phyloP scores from a whole-genome alignment of 1,140 invertebrate species.

The Periplaneta americana region DNA sequence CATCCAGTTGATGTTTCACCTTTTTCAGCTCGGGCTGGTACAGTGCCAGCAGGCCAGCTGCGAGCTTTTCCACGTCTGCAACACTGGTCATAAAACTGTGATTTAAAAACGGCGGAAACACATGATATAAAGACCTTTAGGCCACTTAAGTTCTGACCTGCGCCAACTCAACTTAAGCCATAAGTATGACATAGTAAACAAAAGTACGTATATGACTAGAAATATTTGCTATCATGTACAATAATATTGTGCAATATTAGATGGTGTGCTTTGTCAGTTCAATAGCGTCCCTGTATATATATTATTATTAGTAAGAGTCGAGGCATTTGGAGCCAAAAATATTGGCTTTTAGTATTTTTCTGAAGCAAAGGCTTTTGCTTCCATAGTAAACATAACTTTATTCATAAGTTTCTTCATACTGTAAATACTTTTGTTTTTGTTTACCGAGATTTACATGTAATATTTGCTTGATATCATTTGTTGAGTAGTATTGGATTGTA shows the following conservation, averaged over 20 bases:
- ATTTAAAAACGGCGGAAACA: not conserved
- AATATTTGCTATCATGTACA: not conserved
- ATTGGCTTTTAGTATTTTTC: too few relatives aligned
- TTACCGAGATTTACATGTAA: too few relatives aligned
- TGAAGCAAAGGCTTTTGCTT: too few relatives aligned
- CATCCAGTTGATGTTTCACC: slow-evolving; percentile 34
- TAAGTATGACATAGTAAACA: not conserved
- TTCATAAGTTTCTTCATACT: too few relatives aligned
- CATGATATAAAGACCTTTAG: not conserved
- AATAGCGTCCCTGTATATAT: too few relatives aligned
- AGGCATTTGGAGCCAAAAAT: too few relatives aligned
- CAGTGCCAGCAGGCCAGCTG: slow-evolving; percentile 32
- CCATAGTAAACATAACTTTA: too few relatives aligned
- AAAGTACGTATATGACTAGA: not conserved
- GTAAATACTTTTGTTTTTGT: too few relatives aligned
- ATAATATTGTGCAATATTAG: not conserved
- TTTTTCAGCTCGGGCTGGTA: slow-evolving; percentile 34
- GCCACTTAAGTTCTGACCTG: not conserved
- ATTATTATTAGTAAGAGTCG: too few relatives aligned
- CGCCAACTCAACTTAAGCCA: not conserved
- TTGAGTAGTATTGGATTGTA: too few relatives aligned
- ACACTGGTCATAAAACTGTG: not conserved
- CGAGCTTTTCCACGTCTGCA: slow-evolving; percentile 28
- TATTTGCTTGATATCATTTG: too few relatives aligned
- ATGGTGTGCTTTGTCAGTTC: not conserved